phyloP scores from a whole-genome alignment of 2,797 vertebrate genomes.

The Malurus splendens region DNA sequence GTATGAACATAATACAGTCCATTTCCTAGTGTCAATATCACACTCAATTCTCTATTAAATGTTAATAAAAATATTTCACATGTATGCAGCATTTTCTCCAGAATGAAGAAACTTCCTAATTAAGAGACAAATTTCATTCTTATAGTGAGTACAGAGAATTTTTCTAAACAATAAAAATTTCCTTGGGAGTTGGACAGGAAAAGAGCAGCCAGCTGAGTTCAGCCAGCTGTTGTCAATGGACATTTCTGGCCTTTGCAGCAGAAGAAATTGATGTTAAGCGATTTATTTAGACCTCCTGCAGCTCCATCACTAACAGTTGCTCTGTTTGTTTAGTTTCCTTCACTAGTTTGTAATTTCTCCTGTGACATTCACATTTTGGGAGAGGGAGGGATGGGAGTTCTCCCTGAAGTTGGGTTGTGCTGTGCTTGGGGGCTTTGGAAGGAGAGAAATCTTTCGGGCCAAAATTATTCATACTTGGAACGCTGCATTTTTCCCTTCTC shows the following conservation, averaged over 20 bases:
- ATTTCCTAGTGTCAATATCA: slow-evolving; percentile 34
- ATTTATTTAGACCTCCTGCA: neutral
- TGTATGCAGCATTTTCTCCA: neutral
- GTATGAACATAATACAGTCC: slow-evolving; percentile 26
- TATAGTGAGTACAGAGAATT: neutral
- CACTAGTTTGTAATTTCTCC: neutral
- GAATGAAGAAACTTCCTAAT: neutral
- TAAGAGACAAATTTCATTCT: neutral
- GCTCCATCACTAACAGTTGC: neutral
- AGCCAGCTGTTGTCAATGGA: neutral
- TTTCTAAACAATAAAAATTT: neutral
- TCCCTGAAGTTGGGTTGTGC: fast-evolving
- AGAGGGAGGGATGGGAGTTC: neutral
- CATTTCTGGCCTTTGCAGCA: neutral
- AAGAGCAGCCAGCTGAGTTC: neutral
- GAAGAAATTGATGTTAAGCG: neutral
- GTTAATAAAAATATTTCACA: slow-evolving; percentile 28
- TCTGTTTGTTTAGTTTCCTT: neutral
- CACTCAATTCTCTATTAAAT: slow-evolving; percentile 4
- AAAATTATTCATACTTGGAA: neutral
- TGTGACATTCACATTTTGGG: neutral
- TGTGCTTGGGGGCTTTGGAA: neutral
- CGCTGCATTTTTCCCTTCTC: neutral
- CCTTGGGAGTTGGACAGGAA: neutral
- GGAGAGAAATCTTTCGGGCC: neutral